Base-by-base conservation (phyloP, 2,113 vertebrate species). In the Tachycineta bicolor region DNA sequence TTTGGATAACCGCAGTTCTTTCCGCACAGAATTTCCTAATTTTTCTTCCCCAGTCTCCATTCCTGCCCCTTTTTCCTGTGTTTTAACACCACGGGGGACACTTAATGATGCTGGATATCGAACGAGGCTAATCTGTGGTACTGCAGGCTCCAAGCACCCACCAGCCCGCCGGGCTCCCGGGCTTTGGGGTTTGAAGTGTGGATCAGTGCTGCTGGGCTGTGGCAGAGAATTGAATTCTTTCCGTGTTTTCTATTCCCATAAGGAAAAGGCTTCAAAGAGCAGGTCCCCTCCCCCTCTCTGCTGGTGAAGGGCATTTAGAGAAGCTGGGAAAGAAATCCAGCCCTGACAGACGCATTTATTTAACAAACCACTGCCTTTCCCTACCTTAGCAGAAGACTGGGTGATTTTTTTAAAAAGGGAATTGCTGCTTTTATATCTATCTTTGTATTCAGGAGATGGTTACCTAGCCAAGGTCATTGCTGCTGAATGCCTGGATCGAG, bases 221-320 rank as follows among this genome's bases (percentile, higher is more conserved):
- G 78, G 85, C 89, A 68, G 73, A 75, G 95, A 93, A 96, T 77
- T 87, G 69, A 85, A 93, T 97, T 96, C 93, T 94, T 96, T 88
- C 94, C 65, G 65, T 96, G 91, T 91, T 96, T 97, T 97, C 91
- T 91, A 89, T 96, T 95, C 92, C 94, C 92, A 89, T 83, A 96
- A 97, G 89, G 86, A 97, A 95, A 90, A 84, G 52, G 80, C 93
- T 96, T 95, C 93, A 92, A 89, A 94, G 84, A 94, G 63, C 84
- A 49, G 85, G 87, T 96, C 92, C 92, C 89, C 70, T 91, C 93
- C 89, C 94, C 89, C 89, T 74, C 84, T 65, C 78, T 65, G 70
- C 89, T 96, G 84, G 87, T 92, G 84, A 93, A 95, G 81, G 90
- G 85, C 93, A 85, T 95, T 92, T 89, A 90, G 87, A 79, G 80